phyloP scores from a whole-genome alignment of 2,113 vertebrate species.

The Otus sunia region DNA sequence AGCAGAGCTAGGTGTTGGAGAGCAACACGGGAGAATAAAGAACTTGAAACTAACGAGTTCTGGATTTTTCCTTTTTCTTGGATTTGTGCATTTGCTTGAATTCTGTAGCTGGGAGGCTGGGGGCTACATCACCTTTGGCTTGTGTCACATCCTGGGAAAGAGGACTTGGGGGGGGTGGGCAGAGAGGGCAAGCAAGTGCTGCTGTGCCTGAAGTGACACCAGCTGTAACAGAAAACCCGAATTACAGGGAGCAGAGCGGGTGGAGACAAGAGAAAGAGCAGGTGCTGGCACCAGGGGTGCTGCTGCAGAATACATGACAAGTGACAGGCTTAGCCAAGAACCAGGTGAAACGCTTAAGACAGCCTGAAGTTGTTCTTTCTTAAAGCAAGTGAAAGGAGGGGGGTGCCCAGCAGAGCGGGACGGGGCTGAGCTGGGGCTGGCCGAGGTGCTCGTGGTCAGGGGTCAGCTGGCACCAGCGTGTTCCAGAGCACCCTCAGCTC shows the following conservation, averaged over 20 bases:
- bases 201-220: not conserved
- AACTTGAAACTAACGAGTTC: not conserved
- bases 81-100: not conserved
- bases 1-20: not conserved
- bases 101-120: not conserved
- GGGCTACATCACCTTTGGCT: not conserved
- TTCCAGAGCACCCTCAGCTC: not conserved
- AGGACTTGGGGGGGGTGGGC: not conserved
- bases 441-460: rapidly evolving
- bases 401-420: rapidly evolving
- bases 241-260: not conserved
- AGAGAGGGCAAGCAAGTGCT: not conserved
- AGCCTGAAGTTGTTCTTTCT: not conserved
- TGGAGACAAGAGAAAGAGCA: not conserved
- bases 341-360: not conserved
- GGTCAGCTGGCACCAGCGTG: not conserved
- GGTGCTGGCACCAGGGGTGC: not conserved
- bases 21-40: constrained; percentile 15
- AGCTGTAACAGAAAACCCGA: not conserved
- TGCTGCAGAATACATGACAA: rapidly evolving
- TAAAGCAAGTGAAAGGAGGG: rapidly evolving
- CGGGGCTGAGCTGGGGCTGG: not conserved
- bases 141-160: not conserved
- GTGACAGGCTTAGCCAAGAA: not conserved
- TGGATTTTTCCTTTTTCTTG: not conserved